Conservation (phyloP, 2,888 invertebrate species). For the Orchesella flavescens region DNA sequence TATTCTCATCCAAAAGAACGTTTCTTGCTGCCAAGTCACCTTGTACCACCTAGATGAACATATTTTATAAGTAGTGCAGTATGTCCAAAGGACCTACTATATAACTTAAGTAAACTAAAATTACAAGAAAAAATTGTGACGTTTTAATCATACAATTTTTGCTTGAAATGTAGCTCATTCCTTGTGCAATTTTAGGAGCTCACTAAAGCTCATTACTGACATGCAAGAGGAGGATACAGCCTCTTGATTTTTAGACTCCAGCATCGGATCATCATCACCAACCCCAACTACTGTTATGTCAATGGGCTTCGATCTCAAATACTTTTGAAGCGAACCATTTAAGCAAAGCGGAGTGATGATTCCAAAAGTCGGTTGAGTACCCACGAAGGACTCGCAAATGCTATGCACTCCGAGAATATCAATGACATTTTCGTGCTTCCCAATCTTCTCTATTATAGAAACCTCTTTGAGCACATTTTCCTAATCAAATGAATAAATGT, state of each 20-base stretch:
- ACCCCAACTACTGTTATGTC: background rate
- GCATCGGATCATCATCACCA: no score
- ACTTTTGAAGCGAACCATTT: background rate
- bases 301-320: background rate
- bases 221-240: background rate
- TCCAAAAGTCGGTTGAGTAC: background rate
- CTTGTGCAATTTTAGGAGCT: slow-evolving; percentile 3
- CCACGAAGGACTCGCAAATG: no score
- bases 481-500: no score
- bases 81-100: no score
- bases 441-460: background rate
- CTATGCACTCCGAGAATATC: background rate
- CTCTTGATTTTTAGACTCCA: no score
- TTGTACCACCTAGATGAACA: background rate
- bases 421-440: background rate
- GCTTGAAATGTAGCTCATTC: background rate
- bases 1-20: background rate
- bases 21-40: background rate
- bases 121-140: no score
- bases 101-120: no score
- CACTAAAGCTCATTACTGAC: background rate
- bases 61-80: no score
- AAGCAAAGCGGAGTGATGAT: background rate
- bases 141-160: background rate
- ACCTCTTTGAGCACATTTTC: background rate